Evolutionary conservation across 2,888 invertebrate genomes (phyloP).

Genomic region (Ectobius pallidus): DNA sequence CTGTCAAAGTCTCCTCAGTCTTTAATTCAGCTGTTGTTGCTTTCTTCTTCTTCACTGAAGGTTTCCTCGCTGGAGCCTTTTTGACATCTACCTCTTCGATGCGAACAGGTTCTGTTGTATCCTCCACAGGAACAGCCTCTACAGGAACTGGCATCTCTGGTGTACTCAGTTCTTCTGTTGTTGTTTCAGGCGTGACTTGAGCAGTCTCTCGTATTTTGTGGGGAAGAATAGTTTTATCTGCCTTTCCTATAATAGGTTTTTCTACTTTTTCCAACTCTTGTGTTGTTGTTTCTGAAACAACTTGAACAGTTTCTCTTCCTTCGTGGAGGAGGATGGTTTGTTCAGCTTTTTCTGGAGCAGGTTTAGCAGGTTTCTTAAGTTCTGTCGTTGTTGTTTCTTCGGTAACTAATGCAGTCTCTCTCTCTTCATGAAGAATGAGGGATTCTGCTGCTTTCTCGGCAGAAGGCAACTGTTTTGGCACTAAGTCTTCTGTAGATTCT

Average conservation of each 20-base stretch:
- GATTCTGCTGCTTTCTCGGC: constrained; percentile 3
- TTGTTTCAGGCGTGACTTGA: constrained; percentile 18
- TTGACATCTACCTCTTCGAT: constrained; percentile 7
- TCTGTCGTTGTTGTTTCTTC: neutral
- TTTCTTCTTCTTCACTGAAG: constrained; percentile 20
- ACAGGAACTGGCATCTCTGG: constrained; percentile 4
- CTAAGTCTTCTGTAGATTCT: constrained; percentile 20
- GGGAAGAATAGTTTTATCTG: constrained; percentile 28
- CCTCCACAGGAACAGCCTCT: constrained; percentile 26
- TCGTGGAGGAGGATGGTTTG: constrained; percentile 22
- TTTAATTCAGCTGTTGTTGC: constrained; percentile 5
- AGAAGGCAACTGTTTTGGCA: constrained; percentile 4
- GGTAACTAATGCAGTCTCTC: neutral
- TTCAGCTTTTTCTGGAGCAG: constrained; percentile 44
- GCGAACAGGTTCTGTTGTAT: neutral
- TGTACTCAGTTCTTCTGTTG: neutral
- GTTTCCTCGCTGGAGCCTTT: constrained; percentile 2
- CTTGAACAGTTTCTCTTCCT: constrained; percentile 26
- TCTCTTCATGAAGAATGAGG: constrained; percentile 4
- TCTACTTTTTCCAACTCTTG: constrained; percentile 22
- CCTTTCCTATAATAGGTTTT: constrained; percentile 42
- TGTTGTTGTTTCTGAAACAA: constrained; percentile 17
- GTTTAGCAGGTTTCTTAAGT: constrained; percentile 33
- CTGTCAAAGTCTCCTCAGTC: neutral
- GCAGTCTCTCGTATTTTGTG: constrained; percentile 21